Conservation (phyloP, 1,140 invertebrate species). For the Aphis craccivora region DNA sequence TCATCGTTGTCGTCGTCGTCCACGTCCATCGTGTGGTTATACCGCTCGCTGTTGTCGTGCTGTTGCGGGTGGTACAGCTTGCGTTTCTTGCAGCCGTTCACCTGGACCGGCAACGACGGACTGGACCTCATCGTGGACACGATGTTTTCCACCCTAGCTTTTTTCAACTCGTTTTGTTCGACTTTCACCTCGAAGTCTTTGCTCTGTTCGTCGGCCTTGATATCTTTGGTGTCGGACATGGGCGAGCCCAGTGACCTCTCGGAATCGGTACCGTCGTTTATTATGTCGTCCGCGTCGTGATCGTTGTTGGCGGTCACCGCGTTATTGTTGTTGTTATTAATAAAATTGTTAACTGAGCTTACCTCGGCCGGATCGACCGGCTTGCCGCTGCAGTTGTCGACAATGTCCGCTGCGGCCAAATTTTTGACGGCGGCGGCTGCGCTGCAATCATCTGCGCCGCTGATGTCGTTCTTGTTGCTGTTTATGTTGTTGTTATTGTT, state of each 20-base stretch:
- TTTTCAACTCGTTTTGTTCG: conserved; percentile 77
- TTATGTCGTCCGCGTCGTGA: conserved; percentile 61
- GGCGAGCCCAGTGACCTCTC: conserved; percentile 74
- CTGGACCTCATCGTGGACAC: conserved; percentile 90
- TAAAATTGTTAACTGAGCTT: conserved; percentile 45
- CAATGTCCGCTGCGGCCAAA: conserved; percentile 66
- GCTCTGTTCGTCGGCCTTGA: conserved; percentile 66
- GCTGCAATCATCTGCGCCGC: conserved; percentile 62
- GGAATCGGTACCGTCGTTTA: conserved; percentile 70
- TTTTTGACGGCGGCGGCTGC: conserved; percentile 61
- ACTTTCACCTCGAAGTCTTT: conserved; percentile 66
- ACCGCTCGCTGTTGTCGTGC: conserved; percentile 79
- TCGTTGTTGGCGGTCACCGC: conserved; percentile 23
- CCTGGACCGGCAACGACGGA: conserved; percentile 74
- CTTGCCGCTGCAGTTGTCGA: conserved; percentile 36
- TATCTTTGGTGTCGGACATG: conserved; percentile 65
- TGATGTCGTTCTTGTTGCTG: conserved; percentile 55
- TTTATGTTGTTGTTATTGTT: conserved; percentile 66
- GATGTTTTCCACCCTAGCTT: conserved; percentile 92
- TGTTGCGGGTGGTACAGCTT: conserved; percentile 97
- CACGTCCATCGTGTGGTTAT: conserved; percentile 67
- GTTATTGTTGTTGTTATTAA: conserved; percentile 21
- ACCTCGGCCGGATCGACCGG: conserved; percentile 54
- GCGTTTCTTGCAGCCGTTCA: conserved; percentile 93
- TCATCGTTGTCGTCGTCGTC: conserved; percentile 65